Evolutionary conservation across 1,140 invertebrate species (phyloP), one percentile per base, ranked within the genome.

Genomic region (Drosophila subpulchrella): DNA sequence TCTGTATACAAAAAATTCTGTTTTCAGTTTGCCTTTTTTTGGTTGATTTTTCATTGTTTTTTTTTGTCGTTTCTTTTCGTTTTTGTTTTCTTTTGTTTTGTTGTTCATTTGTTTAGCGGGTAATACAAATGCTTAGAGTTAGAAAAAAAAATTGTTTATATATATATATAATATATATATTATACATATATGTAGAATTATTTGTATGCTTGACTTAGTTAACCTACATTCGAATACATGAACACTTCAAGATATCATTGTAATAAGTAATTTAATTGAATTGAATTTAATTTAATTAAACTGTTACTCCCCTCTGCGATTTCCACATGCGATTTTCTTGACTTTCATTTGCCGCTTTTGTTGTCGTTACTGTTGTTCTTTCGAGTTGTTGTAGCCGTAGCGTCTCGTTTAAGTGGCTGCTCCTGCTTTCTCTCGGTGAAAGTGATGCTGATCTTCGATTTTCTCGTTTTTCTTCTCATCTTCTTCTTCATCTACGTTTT

Each of bases 211-310:
- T 77, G 74, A 70, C 78, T 88, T 88, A 83, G 66, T 89, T 83
- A 88, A 83, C 80, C 84, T 88, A 88, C 84, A 83, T 88, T 89
- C 73, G 84, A 88, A 89, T 88, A 89, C 84, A 88, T 88, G 84
- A 88, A 88, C 84, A 89, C 84, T 89, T 89, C 84, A 68, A 89
- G 84, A 89, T 89, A 83, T 89, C 79, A 88, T 86, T 86, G 47
- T 85, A 85, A 86, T 86, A 86, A 83, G 83, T 82, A 85, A 86
- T 85, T 85, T 85, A 75, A 75, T 75, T 75, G 66, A 86, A 62
- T 86, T 88, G 77, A 85, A 85, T 84, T 84, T 68, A 84, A 77
- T 79, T 86, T 83, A 82, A 79, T 82, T 86, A 77, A 81, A 84
- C 66, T 68, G 70, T 81, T 85, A 60, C 66, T 78, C 60, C 77